A percentile compares a stretch with the other conserved stretches of the same genome.
These are phyloP conservation scores for Delphinapterus leucas DNA, from an alignment of 2,113 vertebrate genomes.

Conservation along the genomic window DNA sequence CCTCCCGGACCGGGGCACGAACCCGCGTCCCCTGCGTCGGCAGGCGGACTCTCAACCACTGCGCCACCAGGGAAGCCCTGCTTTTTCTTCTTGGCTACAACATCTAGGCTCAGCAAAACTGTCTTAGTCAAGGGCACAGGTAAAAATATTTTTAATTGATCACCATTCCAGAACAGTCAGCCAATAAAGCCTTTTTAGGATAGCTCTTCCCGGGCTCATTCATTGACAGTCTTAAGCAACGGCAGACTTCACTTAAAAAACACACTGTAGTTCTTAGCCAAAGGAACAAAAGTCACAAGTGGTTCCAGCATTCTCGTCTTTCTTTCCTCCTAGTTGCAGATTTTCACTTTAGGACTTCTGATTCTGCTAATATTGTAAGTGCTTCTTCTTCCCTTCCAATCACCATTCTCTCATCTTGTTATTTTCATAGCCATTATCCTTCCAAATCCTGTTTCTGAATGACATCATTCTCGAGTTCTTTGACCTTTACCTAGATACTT, in stretches of 20 bases:
- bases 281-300: neutral
- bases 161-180: neutral
- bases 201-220: neutral
- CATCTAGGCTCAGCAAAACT: neutral
- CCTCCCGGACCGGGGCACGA: too few species aligned
- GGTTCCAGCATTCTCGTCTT: neutral
- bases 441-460: neutral
- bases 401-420: neutral
- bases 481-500: neutral
- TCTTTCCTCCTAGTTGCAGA: neutral
- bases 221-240: neutral
- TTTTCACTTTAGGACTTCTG: neutral
- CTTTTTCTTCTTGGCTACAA: neutral
- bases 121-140: neutral
- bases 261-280: neutral
- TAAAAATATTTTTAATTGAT: slow-evolving; percentile 38
- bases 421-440: neutral
- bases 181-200: neutral
- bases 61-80: too few species aligned
- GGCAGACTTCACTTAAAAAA: neutral
- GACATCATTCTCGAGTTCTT: neutral
- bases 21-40: too few species aligned
- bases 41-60: too few species aligned
- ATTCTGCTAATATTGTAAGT: neutral
- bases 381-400: neutral